phyloP scores from a whole-genome alignment of 2,888 invertebrate species.

The Melitaea athalia region DNA sequence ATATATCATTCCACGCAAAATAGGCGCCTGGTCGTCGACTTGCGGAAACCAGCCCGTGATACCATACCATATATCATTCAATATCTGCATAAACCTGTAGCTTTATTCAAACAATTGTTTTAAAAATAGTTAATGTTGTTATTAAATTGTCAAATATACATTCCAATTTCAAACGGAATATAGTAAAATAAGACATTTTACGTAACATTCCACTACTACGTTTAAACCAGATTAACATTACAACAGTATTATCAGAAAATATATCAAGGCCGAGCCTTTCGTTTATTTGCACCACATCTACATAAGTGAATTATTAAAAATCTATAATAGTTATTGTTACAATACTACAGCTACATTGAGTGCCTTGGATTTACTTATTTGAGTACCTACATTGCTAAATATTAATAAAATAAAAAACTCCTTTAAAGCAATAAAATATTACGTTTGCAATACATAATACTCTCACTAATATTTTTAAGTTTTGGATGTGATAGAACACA shows the following conservation, averaged over 20 bases:
- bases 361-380: neutral
- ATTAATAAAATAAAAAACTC: neutral
- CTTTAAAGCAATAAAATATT: neutral
- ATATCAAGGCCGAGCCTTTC: slow-evolving; percentile 40
- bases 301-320: slow-evolving; percentile 14
- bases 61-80: no score
- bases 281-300: slow-evolving; percentile 27
- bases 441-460: slow-evolving; percentile 2
- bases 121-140: neutral
- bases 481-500: slow-evolving; percentile 5
- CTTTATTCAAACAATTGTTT: neutral
- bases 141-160: slow-evolving; percentile 8
- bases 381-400: neutral
- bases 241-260: slow-evolving; percentile 19
- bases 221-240: slow-evolving; percentile 10
- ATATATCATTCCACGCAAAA: no score
- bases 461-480: slow-evolving; percentile 13
- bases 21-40: no score
- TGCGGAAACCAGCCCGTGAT: no score
- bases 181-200: slow-evolving; percentile 15
- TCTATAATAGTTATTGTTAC: slow-evolving; percentile 4
- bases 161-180: slow-evolving; percentile 14
- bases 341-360: neutral
- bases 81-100: neutral
- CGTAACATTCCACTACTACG: slow-evolving; percentile 33